Evolutionary conservation across 23 tunicate species (phyloP), one percentile per base, ranked within the genome.

Genomic region (Corella eumyota): DNA sequence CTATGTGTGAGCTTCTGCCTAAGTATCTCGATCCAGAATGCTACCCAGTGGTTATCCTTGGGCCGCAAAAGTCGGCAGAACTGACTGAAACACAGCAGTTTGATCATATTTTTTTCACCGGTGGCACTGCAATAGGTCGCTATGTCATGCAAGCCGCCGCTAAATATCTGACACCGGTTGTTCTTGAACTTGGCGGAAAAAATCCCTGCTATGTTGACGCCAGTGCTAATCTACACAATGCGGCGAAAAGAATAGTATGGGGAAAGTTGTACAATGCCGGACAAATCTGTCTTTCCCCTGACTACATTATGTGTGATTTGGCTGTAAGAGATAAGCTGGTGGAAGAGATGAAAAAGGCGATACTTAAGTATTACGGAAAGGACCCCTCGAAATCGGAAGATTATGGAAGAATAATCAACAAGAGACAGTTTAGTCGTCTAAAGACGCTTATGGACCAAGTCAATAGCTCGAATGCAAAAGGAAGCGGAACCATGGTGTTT

Each of bases 111-210:
- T 66, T 87, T 32, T 87, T 82, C 60, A 87, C 96, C 0, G 96
- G 96, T 15, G 90, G 90, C n/a, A 73, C 90, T 1, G 51, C 66
- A 23, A 72, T 90, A 26, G 97, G 83, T 22, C 62, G 58, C 29
- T 9, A 37, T 27, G 76, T 90, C 1, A 80, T 80, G 90, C 56
- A 65, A 56, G 83, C 91, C 2, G 97, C 90, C 1, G 90, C 90
- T 20, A 67, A 90, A 46, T 25, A 74, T 51, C 71, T 90, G 44
- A 78, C 90, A 6, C 90, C 97, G 3, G 83, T 80, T 11, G 60
- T 83, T 38, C 61, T 90, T 30, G 97, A 90, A 62, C 69, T 90
- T 26, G 97, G 97, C 25, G 97, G 97, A 30, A 80, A 90, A 69
- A 74, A 74, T 46, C 97, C 97, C n/a, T 74, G 80, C 50, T 61